phyloP scores from a whole-genome alignment of 2,888 invertebrate species.

The Melanotus villosus region DNA sequence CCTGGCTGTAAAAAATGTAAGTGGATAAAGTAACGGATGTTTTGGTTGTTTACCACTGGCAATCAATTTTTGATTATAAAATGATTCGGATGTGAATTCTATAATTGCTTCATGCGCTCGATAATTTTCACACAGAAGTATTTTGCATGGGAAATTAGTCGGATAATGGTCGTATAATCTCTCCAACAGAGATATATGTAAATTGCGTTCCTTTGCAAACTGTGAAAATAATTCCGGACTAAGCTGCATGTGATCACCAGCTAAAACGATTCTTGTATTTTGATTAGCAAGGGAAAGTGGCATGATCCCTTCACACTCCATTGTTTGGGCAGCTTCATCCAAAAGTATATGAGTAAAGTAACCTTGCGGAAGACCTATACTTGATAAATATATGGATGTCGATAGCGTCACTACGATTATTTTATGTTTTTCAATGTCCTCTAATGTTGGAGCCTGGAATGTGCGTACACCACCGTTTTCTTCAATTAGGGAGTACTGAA shows the following conservation, averaged over 20 bases:
- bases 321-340: slow-evolving; percentile 90
- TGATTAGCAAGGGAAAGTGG: slow-evolving; percentile 82
- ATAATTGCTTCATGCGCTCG: slow-evolving; percentile 87
- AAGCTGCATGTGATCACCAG: slow-evolving; percentile 90
- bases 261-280: slow-evolving; percentile 82
- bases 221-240: slow-evolving; percentile 86
- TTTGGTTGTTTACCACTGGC: slow-evolving; percentile 80
- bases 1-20: slow-evolving; percentile 81
- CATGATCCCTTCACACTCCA: slow-evolving; percentile 89
- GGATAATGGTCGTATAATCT: slow-evolving; percentile 85
- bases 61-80: slow-evolving; percentile 84
- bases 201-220: slow-evolving; percentile 78
- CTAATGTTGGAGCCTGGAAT: slow-evolving; percentile 79
- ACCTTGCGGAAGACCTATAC: slow-evolving; percentile 77
- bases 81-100: slow-evolving; percentile 84
- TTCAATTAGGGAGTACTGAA: slow-evolving; percentile 79
- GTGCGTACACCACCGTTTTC: slow-evolving; percentile 69
- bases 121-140: slow-evolving; percentile 86
- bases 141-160: slow-evolving; percentile 81
- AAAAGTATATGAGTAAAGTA: slow-evolving; percentile 86
- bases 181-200: slow-evolving; percentile 83
- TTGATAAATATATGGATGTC: slow-evolving; percentile 82
- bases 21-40: slow-evolving; percentile 80
- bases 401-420: slow-evolving; percentile 86
- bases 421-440: slow-evolving; percentile 79